Evolutionary conservation across 1,140 invertebrate species (phyloP).

Genomic region (Drosophila neocordata): DNA sequence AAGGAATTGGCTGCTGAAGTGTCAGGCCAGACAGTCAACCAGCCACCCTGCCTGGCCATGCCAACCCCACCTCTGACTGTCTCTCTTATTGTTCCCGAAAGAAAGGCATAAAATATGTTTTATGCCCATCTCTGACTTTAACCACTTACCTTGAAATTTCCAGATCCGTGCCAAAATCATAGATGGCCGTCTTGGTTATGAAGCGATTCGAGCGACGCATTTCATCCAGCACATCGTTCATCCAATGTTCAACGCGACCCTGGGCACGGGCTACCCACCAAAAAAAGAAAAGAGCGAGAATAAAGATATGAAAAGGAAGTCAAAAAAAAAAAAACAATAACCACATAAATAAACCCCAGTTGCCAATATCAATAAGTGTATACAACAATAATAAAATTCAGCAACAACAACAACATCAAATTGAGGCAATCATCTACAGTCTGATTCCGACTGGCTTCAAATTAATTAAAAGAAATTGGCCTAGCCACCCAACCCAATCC

Average conservation of each 20-base stretch:
- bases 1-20: slow-evolving; percentile 61
- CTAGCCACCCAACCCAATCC: slow-evolving; percentile 22
- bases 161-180: slow-evolving; percentile 90
- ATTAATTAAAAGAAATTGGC: slow-evolving; percentile 81
- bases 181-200: slow-evolving; percentile 94
- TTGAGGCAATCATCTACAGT: slow-evolving; percentile 70
- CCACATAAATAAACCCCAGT: slow-evolving; percentile 80
- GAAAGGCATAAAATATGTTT: slow-evolving; percentile 57
- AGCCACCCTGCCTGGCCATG: not conserved
- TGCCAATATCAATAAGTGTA: slow-evolving; percentile 81
- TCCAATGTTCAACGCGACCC: slow-evolving; percentile 94
- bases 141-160: slow-evolving; percentile 82
- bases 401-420: slow-evolving; percentile 32
- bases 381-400: slow-evolving; percentile 74
- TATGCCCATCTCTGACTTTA: slow-evolving; percentile 51
- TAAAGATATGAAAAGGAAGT: not conserved
- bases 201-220: slow-evolving; percentile 93
- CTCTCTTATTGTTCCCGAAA: slow-evolving; percentile 16
- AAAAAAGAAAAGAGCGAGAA: slow-evolving; percentile 3
- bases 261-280: slow-evolving; percentile 83
- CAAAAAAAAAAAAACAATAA: slow-evolving; percentile 66
- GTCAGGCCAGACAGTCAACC: slow-evolving; percentile 17
- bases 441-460: slow-evolving; percentile 67
- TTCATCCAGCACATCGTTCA: slow-evolving; percentile 91
- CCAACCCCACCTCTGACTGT: slow-evolving; percentile 1